phyloP scores from a whole-genome alignment of 2,797 vertebrate species.

The Ataeniobius toweri region DNA sequence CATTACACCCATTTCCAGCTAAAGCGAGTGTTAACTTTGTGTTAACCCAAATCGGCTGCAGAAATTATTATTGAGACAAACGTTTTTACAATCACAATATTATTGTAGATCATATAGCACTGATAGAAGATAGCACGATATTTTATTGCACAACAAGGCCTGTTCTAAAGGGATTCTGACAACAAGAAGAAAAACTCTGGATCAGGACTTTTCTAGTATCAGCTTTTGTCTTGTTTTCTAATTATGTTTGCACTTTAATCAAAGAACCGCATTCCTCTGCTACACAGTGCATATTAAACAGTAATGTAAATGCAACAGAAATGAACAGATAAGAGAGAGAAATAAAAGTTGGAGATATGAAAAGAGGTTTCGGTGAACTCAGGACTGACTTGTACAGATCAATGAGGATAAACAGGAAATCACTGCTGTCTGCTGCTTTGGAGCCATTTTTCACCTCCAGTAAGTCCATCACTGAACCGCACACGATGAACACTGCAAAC shows the following conservation, averaged over 20 bases:
- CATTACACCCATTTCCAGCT: no score
- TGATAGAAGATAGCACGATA: not conserved
- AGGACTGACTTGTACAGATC: slow-evolving; percentile 92
- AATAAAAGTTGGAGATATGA: not conserved
- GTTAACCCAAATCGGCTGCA: no score
- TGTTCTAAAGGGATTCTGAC: no score
- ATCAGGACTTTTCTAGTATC: not conserved
- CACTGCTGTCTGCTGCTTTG: slow-evolving; percentile 59
- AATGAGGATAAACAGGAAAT: slow-evolving; percentile 87
- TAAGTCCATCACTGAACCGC: slow-evolving; percentile 82
- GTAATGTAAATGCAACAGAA: not conserved
- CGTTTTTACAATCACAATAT: no score
- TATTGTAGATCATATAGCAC: not conserved
- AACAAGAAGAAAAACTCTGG: no score
- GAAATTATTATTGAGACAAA: no score
- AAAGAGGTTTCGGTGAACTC: not conserved
- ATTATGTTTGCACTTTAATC: not conserved
- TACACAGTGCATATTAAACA: not conserved
- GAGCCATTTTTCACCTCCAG: slow-evolving; percentile 59
- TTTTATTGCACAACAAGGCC: not conserved
- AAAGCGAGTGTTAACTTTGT: no score
- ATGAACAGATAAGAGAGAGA: not conserved
- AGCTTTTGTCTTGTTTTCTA: not conserved
- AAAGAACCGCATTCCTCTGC: not conserved
- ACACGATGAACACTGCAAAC: slow-evolving; percentile 88